Percentiles rank a stretch among this genome's conserved stretches.
Evolutionary conservation across 1,140 invertebrate genomes (phyloP).

Genomic region (Cherax quadricarinatus): DNA sequence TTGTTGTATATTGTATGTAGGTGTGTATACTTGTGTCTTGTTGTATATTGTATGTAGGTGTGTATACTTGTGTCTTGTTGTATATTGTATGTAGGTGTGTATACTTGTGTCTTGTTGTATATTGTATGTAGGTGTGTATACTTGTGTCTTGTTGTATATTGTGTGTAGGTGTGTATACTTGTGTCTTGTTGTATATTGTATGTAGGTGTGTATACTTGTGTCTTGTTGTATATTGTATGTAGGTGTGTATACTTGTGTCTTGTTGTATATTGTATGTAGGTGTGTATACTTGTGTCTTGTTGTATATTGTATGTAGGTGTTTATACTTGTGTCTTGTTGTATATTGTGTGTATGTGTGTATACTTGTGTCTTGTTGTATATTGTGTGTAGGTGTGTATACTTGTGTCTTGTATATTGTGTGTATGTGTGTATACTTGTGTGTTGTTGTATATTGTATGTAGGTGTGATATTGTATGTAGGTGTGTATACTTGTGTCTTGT

Average conservation of each 20-base stretch:
- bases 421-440: not conserved
- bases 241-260: not conserved
- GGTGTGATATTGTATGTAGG: too few relatives aligned
- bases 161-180: not conserved
- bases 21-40: not conserved
- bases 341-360: not conserved
- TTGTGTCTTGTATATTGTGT: constrained; percentile 4
- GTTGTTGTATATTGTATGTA: too few relatives aligned
- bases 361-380: too few relatives aligned
- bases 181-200: not conserved
- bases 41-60: constrained; percentile 3
- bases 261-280: not conserved
- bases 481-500: not conserved
- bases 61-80: not conserved
- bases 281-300: not conserved
- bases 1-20: not conserved
- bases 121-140: not conserved
- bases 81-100: not conserved
- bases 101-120: not conserved
- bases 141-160: too few relatives aligned
- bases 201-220: not conserved
- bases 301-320: not conserved
- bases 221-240: not conserved
- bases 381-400: not conserved
- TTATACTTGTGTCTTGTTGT: not conserved